Percentiles rank a stretch among this genome's conserved stretches.
Evolutionary conservation across 2,113 vertebrate genomes (phyloP).

Genomic region (Neodon shergylaensis): DNA sequence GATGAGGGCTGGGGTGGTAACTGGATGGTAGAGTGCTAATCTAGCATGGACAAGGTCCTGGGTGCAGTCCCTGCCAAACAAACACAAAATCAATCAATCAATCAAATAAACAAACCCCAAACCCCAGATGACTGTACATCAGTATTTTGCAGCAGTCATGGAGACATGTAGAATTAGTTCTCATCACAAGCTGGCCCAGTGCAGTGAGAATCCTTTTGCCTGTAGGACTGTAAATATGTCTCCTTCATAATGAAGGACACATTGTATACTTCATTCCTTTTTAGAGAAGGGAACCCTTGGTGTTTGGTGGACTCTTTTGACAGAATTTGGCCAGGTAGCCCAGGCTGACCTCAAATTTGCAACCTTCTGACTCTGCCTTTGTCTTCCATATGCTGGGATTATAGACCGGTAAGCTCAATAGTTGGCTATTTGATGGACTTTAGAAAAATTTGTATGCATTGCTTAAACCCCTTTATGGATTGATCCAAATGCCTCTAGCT

Average conservation of each 20-base stretch:
- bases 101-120: background rate
- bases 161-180: background rate
- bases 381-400: background rate
- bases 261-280: background rate
- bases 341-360: background rate
- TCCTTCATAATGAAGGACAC: background rate
- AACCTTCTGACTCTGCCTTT: background rate
- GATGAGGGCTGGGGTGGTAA: background rate
- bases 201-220: background rate
- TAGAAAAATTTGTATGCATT: background rate
- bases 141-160: background rate
- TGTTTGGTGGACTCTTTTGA: background rate
- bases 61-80: background rate
- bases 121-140: background rate
- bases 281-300: background rate
- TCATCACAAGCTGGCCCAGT: background rate
- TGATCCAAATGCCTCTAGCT: background rate
- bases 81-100: background rate
- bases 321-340: background rate
- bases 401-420: background rate
- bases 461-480: background rate
- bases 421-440: background rate
- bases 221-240: background rate
- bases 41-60: background rate
- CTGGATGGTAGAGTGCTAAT: background rate